Base-by-base conservation (phyloP, 2,797 vertebrate genomes). In the Decapterus maruadsi region DNA sequence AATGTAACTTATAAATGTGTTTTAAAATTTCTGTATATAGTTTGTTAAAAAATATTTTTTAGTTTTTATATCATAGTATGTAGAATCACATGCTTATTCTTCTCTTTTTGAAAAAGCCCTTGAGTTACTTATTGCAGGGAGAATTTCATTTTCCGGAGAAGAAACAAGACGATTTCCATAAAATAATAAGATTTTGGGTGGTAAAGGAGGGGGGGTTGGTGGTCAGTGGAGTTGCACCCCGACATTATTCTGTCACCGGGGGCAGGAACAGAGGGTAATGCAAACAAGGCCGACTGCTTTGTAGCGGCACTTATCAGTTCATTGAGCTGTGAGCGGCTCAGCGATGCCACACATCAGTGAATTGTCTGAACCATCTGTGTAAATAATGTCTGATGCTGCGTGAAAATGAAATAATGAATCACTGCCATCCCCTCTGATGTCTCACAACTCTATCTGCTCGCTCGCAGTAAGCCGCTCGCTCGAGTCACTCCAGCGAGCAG, bases 331-430 rank as follows among this genome's bases (percentile, higher is more conserved):
- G 71, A 83, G 74, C 31, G 2, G 82, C 79, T 83, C 80, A 64
- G 82, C 72, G 4, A 59, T 4, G 80, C 72, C 69, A 72, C 61
- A 82, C 80, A 84, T 85, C 87, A 81, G 65, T 63, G 68, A 43
- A 62, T 86, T 76, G 54, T 73, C 83, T 72, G 60, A 83, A 87
- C 83, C 75, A 78, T 92, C 89, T 89, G 86, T 85, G 80, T 57
- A 85, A 90, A 83, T 84, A 81, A 89, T 57, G 83, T 69, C 74
- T 73, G 74, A 78, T 26, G 3, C 68, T 56, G 50, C 9, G 12
- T 78, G 58, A 80, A 89, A 88, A 88, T 83, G 42, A 81, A 86
- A 83, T 75, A 83, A 87, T 84, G 84, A 89, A 80, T 88, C 82
- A 72, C 74, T 20, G 80, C 68, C 22, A 43, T 70, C 72, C 53